A percentile compares a stretch with the other conserved stretches of the same genome.
Conservation (phyloP, 2,113 vertebrate species). For the Vimba vimba region DNA sequence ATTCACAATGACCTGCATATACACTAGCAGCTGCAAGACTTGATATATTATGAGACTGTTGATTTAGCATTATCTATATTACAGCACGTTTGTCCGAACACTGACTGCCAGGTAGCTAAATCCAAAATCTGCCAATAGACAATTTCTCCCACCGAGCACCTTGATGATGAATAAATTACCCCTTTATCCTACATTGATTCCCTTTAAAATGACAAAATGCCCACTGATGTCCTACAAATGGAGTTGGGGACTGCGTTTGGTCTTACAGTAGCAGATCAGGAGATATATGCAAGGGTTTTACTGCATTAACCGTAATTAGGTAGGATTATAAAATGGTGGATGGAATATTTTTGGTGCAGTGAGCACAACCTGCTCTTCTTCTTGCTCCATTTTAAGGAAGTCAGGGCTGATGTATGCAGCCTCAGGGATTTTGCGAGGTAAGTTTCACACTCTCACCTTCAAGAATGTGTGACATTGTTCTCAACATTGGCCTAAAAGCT, state of each 20-base stretch:
- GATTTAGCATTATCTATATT: conserved; percentile 47
- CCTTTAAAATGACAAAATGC: conserved; percentile 52
- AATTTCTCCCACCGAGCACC: conserved; percentile 35
- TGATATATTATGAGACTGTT: conserved; percentile 40
- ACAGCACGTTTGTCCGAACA: conserved; percentile 9
- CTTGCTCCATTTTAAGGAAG: conserved; percentile 43
- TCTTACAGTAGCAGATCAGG: conserved; percentile 41
- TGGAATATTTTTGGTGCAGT: conserved; percentile 35
- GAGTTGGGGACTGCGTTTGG: conserved; percentile 20
- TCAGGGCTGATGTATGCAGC: conserved; percentile 33
- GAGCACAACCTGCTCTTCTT: conserved; percentile 29
- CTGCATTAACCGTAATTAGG: conserved; percentile 41
- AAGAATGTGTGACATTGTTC: conserved; percentile 2
- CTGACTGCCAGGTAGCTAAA: conserved; percentile 41
- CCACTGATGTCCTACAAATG: conserved; percentile 10
- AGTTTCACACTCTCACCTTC: conserved; percentile 40
- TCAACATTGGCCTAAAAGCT: conserved; percentile 12
- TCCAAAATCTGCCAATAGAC: conserved; percentile 41
- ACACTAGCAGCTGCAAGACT: conserved; percentile 1
- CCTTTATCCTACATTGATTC: conserved; percentile 50
- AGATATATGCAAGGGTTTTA: not conserved
- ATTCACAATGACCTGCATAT: not conserved
- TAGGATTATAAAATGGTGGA: conserved; percentile 22
- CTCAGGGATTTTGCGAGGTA: not conserved
- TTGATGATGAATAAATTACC: conserved; percentile 51